Evolutionary conservation across 2,113 vertebrate species (phyloP).

Genomic region (Pseudorasbora parva): DNA sequence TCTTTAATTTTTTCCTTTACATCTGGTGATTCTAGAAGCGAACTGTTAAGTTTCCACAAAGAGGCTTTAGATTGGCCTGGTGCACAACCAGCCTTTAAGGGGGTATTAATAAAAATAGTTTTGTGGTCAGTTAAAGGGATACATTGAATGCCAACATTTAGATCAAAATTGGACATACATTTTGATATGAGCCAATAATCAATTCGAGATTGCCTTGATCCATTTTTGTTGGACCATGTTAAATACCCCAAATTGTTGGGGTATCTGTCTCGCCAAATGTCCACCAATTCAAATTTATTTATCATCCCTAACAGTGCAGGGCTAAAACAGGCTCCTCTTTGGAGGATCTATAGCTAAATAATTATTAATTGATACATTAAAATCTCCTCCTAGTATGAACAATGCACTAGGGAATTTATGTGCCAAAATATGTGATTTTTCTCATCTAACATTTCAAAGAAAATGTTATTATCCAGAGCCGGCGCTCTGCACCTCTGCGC

Average conservation of each 20-base stretch:
- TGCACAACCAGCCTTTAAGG: neutral
- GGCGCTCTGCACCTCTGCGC: too few relatives aligned
- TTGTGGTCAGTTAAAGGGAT: neutral
- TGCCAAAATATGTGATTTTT: too few relatives aligned
- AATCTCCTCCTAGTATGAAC: too few relatives aligned
- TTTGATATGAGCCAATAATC: too few relatives aligned
- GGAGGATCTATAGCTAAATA: too few relatives aligned
- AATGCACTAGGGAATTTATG: too few relatives aligned
- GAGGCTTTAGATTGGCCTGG: neutral
- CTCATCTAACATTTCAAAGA: too few relatives aligned
- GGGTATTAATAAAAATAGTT: neutral
- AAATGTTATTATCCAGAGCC: too few relatives aligned
- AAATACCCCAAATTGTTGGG: neutral
- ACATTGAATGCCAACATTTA: neutral
- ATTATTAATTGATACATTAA: too few relatives aligned
- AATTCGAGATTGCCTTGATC: too few relatives aligned
- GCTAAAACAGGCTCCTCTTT: too few relatives aligned
- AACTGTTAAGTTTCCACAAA: constrained; percentile 12
- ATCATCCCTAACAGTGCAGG: neutral
- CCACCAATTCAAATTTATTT: constrained; percentile 1
- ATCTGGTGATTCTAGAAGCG: neutral
- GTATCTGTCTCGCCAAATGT: constrained; percentile 7
- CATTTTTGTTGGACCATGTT: constrained; percentile 1
- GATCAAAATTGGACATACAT: too few relatives aligned
- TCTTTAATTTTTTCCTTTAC: constrained; percentile 11